Evolutionary conservation across 2,797 vertebrate species (phyloP).

Genomic region (Lepidocolaptes lacrymiger): DNA sequence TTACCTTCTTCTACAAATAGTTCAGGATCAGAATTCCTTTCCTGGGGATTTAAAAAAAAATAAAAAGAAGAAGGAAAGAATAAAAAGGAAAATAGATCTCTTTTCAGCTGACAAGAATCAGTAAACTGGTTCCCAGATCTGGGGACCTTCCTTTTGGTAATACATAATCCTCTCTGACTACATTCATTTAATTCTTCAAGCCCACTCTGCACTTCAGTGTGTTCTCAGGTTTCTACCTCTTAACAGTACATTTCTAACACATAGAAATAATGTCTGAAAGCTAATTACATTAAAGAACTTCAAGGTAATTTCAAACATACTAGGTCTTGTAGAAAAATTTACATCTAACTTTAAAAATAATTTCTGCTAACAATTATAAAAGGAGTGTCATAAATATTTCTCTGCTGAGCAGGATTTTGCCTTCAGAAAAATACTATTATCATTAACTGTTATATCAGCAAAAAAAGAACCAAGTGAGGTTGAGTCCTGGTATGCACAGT

Average conservation of each 20-base stretch:
- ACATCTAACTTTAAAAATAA: neutral
- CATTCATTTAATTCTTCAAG: conserved; percentile 57
- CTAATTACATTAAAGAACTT: conserved; percentile 31
- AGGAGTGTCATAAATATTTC: neutral
- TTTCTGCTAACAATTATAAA: neutral
- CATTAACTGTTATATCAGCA: neutral
- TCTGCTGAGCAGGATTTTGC: neutral
- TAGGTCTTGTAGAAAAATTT: neutral
- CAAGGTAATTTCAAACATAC: conserved; percentile 38
- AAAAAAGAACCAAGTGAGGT: neutral
- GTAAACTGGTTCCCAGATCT: conserved; percentile 59
- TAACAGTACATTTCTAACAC: conserved; percentile 24
- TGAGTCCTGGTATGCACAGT: neutral
- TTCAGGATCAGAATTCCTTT: neutral
- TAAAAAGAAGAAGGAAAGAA: too few species aligned
- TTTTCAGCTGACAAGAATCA: conserved; percentile 61
- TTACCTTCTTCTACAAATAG: neutral
- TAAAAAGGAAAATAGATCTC: conserved; percentile 2
- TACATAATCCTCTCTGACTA: conserved; percentile 57
- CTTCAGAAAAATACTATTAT: neutral
- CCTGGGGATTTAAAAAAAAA: neutral
- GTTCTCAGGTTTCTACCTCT: conserved; percentile 54
- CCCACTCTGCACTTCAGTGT: neutral
- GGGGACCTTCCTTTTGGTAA: conserved; percentile 48
- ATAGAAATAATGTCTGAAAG: conserved; percentile 22